phyloP scores from a whole-genome alignment of 2,888 invertebrate species.

The Drosophila falleni region DNA sequence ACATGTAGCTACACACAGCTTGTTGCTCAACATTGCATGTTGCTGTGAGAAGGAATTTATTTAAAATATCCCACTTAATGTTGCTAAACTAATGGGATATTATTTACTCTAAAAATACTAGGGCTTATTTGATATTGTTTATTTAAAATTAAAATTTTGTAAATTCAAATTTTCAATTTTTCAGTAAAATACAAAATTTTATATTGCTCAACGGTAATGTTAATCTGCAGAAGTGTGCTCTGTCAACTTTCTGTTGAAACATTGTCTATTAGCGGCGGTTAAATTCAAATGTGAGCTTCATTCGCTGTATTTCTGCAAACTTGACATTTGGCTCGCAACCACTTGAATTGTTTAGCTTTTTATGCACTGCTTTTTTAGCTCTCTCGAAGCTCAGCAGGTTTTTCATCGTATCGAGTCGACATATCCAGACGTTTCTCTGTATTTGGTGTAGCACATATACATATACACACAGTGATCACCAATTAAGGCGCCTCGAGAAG shows the following conservation, averaged over 20 bases:
- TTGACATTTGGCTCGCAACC: background rate
- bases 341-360: background rate
- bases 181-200: too few species aligned
- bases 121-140: background rate
- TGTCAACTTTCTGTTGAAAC: background rate
- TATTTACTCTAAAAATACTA: background rate
- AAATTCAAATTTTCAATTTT: too few species aligned
- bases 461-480: constrained; percentile 13
- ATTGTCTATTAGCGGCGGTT: background rate
- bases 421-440: background rate
- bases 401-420: constrained; percentile 1
- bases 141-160: background rate
- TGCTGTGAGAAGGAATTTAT: background rate
- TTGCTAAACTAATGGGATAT: background rate
- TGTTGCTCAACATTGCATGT: background rate
- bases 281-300: constrained; percentile 7
- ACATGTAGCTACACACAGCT: constrained; percentile 1
- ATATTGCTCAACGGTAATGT: too few species aligned
- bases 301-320: background rate
- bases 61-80: background rate
- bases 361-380: background rate
- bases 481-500: constrained; percentile 21
- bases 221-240: background rate
- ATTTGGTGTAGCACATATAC: background rate
- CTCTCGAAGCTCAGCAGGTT: background rate